A percentile compares a stretch with the other conserved stretches of the same genome.
Evolutionary conservation across 2,888 invertebrate species (phyloP).

Genomic region (Megaustenia siamemsis): DNA sequence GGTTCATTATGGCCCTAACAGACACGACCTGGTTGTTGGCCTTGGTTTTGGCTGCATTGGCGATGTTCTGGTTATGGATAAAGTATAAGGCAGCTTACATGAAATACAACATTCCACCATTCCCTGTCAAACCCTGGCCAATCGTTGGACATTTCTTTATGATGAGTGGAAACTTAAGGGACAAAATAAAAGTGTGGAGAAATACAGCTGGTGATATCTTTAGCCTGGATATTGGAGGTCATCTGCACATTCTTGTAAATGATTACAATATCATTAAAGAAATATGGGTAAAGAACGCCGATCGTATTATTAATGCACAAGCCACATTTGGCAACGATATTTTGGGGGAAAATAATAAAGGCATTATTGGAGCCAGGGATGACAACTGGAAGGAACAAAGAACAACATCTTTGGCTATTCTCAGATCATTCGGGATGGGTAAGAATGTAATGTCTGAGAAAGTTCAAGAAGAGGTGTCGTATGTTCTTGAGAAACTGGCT

Average conservation of each 20-base stretch:
- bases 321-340: neutral
- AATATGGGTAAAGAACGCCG: neutral
- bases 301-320: neutral
- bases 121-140: neutral
- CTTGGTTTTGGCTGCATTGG: neutral
- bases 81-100: neutral
- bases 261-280: neutral
- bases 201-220: conserved; percentile 11
- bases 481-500: neutral
- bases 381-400: conserved; percentile 30
- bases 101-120: conserved; percentile 19
- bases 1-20: no score
- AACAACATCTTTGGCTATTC: neutral
- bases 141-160: neutral
- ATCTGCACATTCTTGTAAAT: neutral
- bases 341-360: neutral
- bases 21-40: neutral
- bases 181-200: neutral
- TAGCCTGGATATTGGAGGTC: neutral
- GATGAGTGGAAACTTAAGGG: neutral
- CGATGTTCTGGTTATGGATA: neutral
- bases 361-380: neutral
- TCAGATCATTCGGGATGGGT: conserved; percentile 12
- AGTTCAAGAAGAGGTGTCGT: conserved; percentile 8
- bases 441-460: conserved; percentile 20